These are phyloP conservation scores for Gadus chalcogrammus DNA, from an alignment of 2,113 vertebrate species.

Conservation along the genomic window DNA sequence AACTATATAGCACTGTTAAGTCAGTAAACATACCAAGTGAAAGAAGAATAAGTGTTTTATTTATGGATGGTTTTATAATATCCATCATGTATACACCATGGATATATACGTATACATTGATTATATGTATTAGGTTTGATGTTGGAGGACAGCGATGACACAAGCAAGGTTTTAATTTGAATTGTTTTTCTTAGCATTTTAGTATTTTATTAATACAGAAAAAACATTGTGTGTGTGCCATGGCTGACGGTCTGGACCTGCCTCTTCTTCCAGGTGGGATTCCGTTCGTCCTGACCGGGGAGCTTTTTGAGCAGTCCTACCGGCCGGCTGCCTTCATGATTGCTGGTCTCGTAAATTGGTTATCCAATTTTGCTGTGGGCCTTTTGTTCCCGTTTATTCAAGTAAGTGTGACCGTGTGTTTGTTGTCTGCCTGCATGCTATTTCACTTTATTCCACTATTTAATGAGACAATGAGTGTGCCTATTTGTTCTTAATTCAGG, in stretches of 20 bases:
- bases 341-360: conserved; percentile 88
- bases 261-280: conserved; percentile 82
- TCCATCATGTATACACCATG: no score
- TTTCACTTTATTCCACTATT: neutral
- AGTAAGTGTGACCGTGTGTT: conserved; percentile 62
- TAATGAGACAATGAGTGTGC: neutral
- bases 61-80: no score
- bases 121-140: no score
- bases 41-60: no score
- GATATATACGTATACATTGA: no score
- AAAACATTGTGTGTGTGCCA: neutral
- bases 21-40: no score
- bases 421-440: neutral
- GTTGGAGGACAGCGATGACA: no score
- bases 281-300: conserved; percentile 88
- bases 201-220: no score
- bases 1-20: no score
- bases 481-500: no score
- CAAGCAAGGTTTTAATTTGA: no score
- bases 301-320: conserved; percentile 88
- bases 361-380: conserved; percentile 86
- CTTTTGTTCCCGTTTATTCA: conserved; percentile 94
- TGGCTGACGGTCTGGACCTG: neutral
- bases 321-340: conserved; percentile 86
- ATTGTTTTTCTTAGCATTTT: no score